phyloP scores from a whole-genome alignment of 2,888 invertebrate species.

The Patella pellucida region DNA sequence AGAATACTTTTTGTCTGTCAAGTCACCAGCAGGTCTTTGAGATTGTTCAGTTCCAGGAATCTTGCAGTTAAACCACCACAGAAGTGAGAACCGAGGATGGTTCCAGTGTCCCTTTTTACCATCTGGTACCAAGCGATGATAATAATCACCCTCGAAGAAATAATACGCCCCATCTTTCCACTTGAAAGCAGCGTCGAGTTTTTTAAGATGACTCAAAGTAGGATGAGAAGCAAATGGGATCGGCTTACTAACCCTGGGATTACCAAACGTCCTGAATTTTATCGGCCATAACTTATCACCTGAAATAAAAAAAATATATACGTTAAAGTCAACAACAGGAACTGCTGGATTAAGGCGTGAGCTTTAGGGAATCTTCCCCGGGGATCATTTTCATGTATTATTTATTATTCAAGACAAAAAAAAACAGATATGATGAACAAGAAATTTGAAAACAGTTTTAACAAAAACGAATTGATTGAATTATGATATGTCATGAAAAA shows the following conservation, averaged over 20 bases:
- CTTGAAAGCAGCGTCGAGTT: conserved; percentile 14
- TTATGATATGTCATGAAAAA: too few relatives aligned
- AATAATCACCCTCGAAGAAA: conserved; percentile 18
- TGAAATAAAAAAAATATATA: neutral
- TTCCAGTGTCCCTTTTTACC: conserved; percentile 6
- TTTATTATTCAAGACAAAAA: too few relatives aligned
- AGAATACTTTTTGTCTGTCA: neutral
- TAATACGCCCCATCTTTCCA: conserved; percentile 14
- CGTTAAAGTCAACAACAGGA: too few relatives aligned
- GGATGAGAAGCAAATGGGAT: conserved; percentile 10
- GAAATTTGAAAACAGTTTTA: too few relatives aligned
- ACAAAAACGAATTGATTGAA: too few relatives aligned
- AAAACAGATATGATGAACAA: too few relatives aligned
- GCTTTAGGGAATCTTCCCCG: too few relatives aligned
- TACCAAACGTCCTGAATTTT: neutral
- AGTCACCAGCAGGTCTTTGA: conserved; percentile 11
- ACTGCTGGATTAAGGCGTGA: too few relatives aligned
- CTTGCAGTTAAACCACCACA: conserved; percentile 17
- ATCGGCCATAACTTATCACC: conserved; percentile 17
- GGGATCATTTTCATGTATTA: too few relatives aligned
- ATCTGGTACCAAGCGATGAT: conserved; percentile 15
- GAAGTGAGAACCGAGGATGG: conserved; percentile 11
- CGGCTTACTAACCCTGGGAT: neutral
- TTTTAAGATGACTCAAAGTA: conserved; percentile 5
- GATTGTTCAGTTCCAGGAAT: neutral